phyloP scores from a whole-genome alignment of 2,888 invertebrate genomes.

The Buathra laborator region DNA sequence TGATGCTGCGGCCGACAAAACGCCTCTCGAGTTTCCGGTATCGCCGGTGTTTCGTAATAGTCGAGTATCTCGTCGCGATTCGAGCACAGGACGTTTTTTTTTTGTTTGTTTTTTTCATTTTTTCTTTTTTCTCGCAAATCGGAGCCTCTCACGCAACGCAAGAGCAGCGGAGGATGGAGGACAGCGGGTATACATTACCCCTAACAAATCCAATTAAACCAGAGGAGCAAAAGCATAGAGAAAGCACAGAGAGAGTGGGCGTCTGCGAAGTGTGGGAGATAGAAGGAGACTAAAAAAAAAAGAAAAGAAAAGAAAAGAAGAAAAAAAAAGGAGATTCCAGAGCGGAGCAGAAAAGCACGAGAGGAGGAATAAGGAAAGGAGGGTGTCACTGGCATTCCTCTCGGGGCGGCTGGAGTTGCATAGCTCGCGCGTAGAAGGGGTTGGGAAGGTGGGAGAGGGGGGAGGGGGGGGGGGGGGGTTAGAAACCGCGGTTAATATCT shows the following conservation, averaged over 20 bases:
- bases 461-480: not conserved
- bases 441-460: not conserved
- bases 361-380: constrained; percentile 21
- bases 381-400: constrained; percentile 25
- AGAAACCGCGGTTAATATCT: constrained; percentile 31
- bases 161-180: constrained; percentile 26
- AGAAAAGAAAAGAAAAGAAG: constrained; percentile 27
- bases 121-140: constrained; percentile 55
- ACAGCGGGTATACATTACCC: constrained; percentile 75
- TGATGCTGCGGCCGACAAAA: constrained; percentile 5
- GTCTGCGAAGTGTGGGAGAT: constrained; percentile 7
- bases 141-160: constrained; percentile 35
- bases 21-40: constrained; percentile 15
- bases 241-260: constrained; percentile 30
- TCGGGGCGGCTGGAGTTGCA: constrained; percentile 13
- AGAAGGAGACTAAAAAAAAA: constrained; percentile 14
- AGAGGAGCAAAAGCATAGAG: constrained; percentile 70
- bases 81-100: not conserved
- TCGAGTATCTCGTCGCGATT: constrained; percentile 17
- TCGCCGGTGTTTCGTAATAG: constrained; percentile 13
- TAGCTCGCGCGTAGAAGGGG: not conserved
- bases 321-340: constrained; percentile 63
- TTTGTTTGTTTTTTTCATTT: not conserved
- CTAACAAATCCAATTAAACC: constrained; percentile 80
- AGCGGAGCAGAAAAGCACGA: constrained; percentile 50